A percentile compares a stretch with the other conserved stretches of the same genome.
Conservation (phyloP, 1,140 invertebrate species). For the Anoplophora glabripennis region DNA sequence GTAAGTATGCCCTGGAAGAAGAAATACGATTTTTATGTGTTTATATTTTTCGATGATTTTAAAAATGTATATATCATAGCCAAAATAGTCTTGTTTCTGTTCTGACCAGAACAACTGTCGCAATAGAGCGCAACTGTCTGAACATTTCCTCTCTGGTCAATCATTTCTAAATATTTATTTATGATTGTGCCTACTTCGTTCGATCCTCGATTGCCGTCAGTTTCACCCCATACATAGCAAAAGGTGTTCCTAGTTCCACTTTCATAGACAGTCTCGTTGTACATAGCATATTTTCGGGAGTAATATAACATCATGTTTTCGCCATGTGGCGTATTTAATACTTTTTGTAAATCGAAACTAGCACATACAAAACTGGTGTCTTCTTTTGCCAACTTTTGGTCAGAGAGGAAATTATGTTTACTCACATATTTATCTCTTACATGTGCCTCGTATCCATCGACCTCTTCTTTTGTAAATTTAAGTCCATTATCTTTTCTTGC, state of each 20-base stretch:
- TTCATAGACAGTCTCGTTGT: slow-evolving; percentile 49
- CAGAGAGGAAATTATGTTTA: slow-evolving; percentile 14
- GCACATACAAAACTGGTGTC: slow-evolving; percentile 26
- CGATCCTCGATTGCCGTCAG: slow-evolving; percentile 43
- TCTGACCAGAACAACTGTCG: no score
- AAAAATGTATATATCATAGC: no score
- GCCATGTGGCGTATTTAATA: slow-evolving; percentile 39
- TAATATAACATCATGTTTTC: slow-evolving; percentile 38
- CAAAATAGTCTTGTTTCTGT: no score
- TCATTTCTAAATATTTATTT: neutral
- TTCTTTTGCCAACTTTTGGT: slow-evolving; percentile 3
- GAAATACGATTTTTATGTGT: no score
- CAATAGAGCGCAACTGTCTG: no score
- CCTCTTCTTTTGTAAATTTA: no score
- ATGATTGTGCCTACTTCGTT: slow-evolving; percentile 40
- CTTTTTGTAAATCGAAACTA: slow-evolving; percentile 37
- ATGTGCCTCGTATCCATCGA: neutral
- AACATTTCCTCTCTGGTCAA: no score
- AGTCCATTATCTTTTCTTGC: neutral
- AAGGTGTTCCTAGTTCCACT: slow-evolving; percentile 31
- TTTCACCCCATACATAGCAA: slow-evolving; percentile 49
- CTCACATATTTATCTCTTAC: slow-evolving; percentile 17
- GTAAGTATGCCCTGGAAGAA: no score
- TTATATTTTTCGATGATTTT: no score
- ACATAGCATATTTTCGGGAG: slow-evolving; percentile 45